These are phyloP conservation scores for Notospermus geniculatus DNA, from an alignment of 1,140 invertebrate species.

Conservation along the genomic window DNA sequence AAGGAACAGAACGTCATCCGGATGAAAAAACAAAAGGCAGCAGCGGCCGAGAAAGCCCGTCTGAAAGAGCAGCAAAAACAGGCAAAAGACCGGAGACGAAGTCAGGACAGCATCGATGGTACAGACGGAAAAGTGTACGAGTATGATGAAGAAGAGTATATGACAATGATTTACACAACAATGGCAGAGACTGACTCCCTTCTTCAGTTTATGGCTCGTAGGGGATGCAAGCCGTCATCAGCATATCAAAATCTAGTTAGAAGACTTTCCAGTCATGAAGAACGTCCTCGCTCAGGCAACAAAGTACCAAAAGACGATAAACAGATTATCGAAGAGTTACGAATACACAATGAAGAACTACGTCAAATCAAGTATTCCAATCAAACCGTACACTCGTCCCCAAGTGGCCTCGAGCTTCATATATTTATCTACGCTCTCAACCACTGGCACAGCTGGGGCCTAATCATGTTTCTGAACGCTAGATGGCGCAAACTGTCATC, in stretches of 20 bases:
- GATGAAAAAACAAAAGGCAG: conserved; percentile 8
- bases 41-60: background rate
- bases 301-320: conserved; percentile 27
- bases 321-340: conserved; percentile 28
- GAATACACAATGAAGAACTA: conserved; percentile 26
- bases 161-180: conserved; percentile 16
- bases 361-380: too few relatives aligned
- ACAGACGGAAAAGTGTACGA: conserved; percentile 18
- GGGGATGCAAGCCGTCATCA: conserved; percentile 7
- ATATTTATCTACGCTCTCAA: too few relatives aligned
- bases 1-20: conserved; percentile 13
- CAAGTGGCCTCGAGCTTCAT: too few relatives aligned
- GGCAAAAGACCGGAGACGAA: conserved; percentile 11
- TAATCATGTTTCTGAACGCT: too few relatives aligned
- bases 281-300: background rate
- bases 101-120: background rate
- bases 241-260: background rate
- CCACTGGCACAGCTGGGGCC: too few relatives aligned
- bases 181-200: conserved; percentile 32
- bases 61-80: conserved; percentile 21
- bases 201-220: conserved; percentile 21
- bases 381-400: too few relatives aligned
- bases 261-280: background rate
- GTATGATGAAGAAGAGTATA: conserved; percentile 11
- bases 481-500: too few relatives aligned